Evolutionary conservation across 2,797 vertebrate genomes (phyloP), one percentile per base, ranked within the genome.

Genomic region (Esox masquinongy): DNA sequence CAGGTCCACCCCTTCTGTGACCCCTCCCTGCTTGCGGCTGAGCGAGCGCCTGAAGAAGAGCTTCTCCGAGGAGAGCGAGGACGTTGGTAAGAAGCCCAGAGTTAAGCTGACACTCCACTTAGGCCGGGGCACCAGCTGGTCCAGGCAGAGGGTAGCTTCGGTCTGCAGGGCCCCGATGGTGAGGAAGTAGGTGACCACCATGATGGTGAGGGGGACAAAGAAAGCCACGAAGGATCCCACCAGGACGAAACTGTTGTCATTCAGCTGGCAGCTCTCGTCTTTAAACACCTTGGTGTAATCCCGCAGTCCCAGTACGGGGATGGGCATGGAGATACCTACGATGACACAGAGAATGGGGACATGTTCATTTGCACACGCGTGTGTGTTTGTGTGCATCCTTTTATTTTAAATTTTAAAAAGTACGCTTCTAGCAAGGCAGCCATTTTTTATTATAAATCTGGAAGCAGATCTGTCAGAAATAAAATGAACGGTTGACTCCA

Each of bases 181-280:
- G 91, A 99, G 93, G 90, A 97, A 96, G 87, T 99, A 99, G 39
- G 96, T 98, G 89, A 98, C 93, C 24, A 98, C 92, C 98, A 99
- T 99, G 91, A 99, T 98, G 82, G 94, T 95, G 67, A 99, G 90
- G 7, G 98, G 98, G 69, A 99, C 89, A 82, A 99, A 99, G 90
- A 99, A 99, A 1, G 98, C 91, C 88, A 98, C 96, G 22, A 99
- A 97, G 77, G 97, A 99, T 69, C 97, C 98, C 0, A 97, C 91
- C 81, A 99, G 90, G 68, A 99, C 96, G 59, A 99, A 99, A 80
- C 91, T 95, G 50, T 96, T 90, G 14, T 99, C 97, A 0, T 91
- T 95, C 2, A 99, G 94, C 73, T 95, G 88, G 88, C 98, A 99
- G 79, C 95, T 97, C 79, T 90, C 93, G n/a, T 96, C 88, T 82